A percentile compares a stretch with the other conserved stretches of the same genome.
These are phyloP conservation scores for Nyctereutes procyonoides DNA, from an alignment of 2,113 vertebrate genomes.

Conservation along the genomic window DNA sequence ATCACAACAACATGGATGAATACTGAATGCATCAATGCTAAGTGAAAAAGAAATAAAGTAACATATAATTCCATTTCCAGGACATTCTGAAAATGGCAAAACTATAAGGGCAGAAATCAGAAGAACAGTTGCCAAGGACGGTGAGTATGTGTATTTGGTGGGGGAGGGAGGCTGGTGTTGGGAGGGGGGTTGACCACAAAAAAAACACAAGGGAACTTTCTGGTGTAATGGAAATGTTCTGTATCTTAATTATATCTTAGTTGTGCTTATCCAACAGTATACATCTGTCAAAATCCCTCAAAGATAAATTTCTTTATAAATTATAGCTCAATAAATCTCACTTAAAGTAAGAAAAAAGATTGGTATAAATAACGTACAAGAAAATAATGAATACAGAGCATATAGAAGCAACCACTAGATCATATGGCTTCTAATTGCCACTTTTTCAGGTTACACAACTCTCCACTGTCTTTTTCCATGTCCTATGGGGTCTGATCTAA, in stretches of 20 bases:
- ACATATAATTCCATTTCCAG: background rate
- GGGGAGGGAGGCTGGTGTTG: fast-evolving
- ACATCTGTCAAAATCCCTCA: background rate
- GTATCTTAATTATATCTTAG: background rate
- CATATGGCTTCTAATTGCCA: background rate
- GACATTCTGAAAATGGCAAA: background rate
- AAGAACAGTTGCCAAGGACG: background rate
- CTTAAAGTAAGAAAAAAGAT: background rate
- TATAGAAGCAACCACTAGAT: background rate
- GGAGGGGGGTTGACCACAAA: background rate
- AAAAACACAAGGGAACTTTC: background rate
- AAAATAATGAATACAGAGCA: background rate
- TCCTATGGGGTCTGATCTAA: background rate
- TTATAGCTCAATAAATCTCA: background rate
- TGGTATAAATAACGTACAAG: background rate
- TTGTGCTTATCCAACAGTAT: background rate
- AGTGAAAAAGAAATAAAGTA: background rate
- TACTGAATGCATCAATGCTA: background rate
- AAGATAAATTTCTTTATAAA: background rate
- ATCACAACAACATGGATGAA: background rate
- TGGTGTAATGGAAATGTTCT: background rate
- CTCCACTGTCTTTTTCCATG: background rate
- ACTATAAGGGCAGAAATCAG: background rate
- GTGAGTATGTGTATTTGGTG: background rate
- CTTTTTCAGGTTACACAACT: too few species aligned